These are phyloP conservation scores for Volucella inflata DNA, from an alignment of 2,888 invertebrate species.

Conservation along the genomic window DNA sequence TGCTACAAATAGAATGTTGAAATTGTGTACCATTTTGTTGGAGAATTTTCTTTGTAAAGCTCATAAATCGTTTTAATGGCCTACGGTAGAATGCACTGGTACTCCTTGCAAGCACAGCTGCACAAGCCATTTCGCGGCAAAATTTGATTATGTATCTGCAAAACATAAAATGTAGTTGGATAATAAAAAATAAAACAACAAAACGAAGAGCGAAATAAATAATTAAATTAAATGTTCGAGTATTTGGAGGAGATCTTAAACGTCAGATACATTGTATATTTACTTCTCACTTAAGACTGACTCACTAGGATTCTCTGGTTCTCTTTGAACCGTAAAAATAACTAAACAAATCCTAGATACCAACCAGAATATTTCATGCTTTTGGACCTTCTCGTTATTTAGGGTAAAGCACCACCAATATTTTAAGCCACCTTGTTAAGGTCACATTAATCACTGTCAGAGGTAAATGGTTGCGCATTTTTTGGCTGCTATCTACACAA, in stretches of 20 bases:
- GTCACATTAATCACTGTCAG: constrained; percentile 44
- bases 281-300: no score
- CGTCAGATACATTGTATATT: no score
- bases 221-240: no score
- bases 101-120: constrained; percentile 50
- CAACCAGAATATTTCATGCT: no score
- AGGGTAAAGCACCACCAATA: constrained; percentile 1
- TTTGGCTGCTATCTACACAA: not conserved
- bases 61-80: constrained; percentile 73
- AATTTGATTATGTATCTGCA: constrained; percentile 64
- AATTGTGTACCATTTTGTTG: constrained; percentile 57
- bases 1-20: constrained; percentile 33
- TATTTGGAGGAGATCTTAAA: no score
- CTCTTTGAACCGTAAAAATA: no score
- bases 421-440: constrained; percentile 18
- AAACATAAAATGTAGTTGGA: constrained; percentile 44
- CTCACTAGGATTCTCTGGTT: no score
- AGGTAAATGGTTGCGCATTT: constrained; percentile 19
- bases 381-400: no score
- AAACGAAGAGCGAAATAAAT: not conserved
- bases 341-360: no score
- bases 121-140: constrained; percentile 43
- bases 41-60: constrained; percentile 64
- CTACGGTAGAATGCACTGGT: constrained; percentile 55
- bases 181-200: not conserved